Evolutionary conservation across 2,797 vertebrate genomes (phyloP).

Genomic region (Microcaecilia unicolor): DNA sequence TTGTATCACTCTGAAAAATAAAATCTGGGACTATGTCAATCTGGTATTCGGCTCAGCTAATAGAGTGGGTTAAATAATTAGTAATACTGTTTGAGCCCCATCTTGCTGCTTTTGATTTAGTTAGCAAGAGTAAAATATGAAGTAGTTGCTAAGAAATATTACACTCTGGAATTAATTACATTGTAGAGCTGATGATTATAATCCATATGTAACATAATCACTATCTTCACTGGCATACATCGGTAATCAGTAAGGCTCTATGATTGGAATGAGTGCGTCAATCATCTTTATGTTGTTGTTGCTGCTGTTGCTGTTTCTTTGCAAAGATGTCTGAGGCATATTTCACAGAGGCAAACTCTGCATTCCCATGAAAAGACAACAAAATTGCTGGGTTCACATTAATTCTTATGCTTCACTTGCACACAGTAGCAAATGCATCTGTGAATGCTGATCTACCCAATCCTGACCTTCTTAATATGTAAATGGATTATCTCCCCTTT

Average conservation of each 20-base stretch:
- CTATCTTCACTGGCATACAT: not conserved
- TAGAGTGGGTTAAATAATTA: constrained; percentile 14
- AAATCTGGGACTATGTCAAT: too few relatives aligned
- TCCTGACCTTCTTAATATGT: constrained; percentile 38
- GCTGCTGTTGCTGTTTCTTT: fast-evolving
- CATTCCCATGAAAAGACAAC: constrained; percentile 10
- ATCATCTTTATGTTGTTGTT: not conserved
- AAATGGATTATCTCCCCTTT: constrained; percentile 27
- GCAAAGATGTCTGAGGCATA: not conserved
- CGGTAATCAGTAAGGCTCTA: constrained; percentile 13
- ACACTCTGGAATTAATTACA: constrained; percentile 23
- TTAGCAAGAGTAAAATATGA: constrained; percentile 25
- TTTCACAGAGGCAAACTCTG: not conserved
- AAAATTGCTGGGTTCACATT: not conserved
- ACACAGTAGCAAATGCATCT: not conserved
- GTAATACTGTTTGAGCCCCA: constrained; percentile 3
- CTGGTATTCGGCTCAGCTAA: too few relatives aligned
- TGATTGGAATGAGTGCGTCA: not conserved
- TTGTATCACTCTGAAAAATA: too few relatives aligned
- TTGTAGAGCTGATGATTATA: constrained; percentile 19
- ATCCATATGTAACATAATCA: not conserved
- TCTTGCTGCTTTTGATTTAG: constrained; percentile 16
- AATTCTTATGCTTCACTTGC: constrained; percentile 22
- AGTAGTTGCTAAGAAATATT: constrained; percentile 27
- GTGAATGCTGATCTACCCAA: constrained; percentile 18